Conservation (phyloP, 2,113 vertebrate genomes). For the Tragelaphus strepsiceros region DNA sequence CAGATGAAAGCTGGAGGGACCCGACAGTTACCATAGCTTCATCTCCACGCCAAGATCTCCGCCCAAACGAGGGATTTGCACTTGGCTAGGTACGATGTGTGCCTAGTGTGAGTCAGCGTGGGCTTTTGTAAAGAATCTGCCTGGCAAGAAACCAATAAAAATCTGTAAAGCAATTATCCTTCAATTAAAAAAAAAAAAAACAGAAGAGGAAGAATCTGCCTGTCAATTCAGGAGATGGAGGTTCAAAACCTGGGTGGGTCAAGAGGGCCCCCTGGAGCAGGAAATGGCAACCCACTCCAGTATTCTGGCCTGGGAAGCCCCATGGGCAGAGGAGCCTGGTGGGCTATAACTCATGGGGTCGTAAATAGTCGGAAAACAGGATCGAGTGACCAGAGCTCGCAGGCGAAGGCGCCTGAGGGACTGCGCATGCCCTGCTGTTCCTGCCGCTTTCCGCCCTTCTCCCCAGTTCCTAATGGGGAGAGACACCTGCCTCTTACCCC, state of each 20-base stretch:
- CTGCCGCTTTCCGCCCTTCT: rapidly evolving
- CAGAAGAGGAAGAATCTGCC: neutral
- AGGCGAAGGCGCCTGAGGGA: neutral
- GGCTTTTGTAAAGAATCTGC: neutral
- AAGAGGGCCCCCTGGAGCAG: neutral
- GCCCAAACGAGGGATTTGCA: neutral
- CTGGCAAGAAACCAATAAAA: neutral
- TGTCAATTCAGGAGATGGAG: neutral
- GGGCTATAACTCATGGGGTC: neutral
- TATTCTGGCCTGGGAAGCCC: neutral
- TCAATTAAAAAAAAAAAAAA: neutral
- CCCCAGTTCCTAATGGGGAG: neutral
- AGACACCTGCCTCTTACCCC: neutral
- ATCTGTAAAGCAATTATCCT: neutral
- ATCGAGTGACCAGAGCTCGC: rapidly evolving
- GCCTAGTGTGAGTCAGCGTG: neutral
- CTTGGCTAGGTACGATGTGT: neutral
- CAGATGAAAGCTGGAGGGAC: neutral
- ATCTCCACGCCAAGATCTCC: neutral
- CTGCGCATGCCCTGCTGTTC: no score
- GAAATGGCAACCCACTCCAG: neutral
- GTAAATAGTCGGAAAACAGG: neutral
- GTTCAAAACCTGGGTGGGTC: neutral
- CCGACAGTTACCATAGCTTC: neutral
- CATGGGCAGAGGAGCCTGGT: neutral